Evolutionary conservation across 92 coral and sea anemone genomes (phyloP).

Genomic region (Siderastrea radians): DNA sequence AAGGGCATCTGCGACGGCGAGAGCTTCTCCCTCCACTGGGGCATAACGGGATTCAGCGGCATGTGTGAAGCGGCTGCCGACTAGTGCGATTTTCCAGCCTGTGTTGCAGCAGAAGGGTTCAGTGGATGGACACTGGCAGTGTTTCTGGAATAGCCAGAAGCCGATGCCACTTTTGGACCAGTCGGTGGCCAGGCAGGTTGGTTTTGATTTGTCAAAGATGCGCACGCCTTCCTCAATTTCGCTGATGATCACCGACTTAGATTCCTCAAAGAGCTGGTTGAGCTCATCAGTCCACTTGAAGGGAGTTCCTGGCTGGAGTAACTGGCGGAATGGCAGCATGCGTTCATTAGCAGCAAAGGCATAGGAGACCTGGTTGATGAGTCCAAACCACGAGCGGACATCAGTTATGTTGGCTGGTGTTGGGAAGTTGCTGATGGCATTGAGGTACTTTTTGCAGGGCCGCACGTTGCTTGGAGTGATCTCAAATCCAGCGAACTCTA

Average conservation of each 20-base stretch:
- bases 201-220: slow-evolving; percentile 71
- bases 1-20: slow-evolving; percentile 68
- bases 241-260: slow-evolving; percentile 59
- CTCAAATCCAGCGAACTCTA: slow-evolving; percentile 45
- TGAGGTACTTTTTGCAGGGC: slow-evolving; percentile 61
- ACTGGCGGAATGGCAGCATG: slow-evolving; percentile 16
- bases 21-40: slow-evolving; percentile 71
- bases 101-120: slow-evolving; percentile 71
- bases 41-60: slow-evolving; percentile 70
- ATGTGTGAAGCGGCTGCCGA: slow-evolving; percentile 78
- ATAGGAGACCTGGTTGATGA: slow-evolving; percentile 69
- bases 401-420: slow-evolving; percentile 66
- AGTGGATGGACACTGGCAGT: slow-evolving; percentile 51
- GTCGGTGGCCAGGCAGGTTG: slow-evolving; percentile 71
- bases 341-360: slow-evolving; percentile 61
- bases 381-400: slow-evolving; percentile 76
- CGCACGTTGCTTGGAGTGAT: slow-evolving; percentile 57
- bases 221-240: slow-evolving; percentile 51
- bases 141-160: slow-evolving; percentile 67
- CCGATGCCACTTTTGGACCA: slow-evolving; percentile 70
- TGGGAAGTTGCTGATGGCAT: slow-evolving; percentile 59
- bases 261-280: slow-evolving; percentile 60
- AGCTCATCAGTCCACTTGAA: slow-evolving; percentile 54
- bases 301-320: slow-evolving; percentile 36
- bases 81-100: slow-evolving; percentile 77